These are phyloP conservation scores for Odontamblyopus rebecca DNA, from an alignment of 2,797 vertebrate species.

Conservation along the genomic window DNA sequence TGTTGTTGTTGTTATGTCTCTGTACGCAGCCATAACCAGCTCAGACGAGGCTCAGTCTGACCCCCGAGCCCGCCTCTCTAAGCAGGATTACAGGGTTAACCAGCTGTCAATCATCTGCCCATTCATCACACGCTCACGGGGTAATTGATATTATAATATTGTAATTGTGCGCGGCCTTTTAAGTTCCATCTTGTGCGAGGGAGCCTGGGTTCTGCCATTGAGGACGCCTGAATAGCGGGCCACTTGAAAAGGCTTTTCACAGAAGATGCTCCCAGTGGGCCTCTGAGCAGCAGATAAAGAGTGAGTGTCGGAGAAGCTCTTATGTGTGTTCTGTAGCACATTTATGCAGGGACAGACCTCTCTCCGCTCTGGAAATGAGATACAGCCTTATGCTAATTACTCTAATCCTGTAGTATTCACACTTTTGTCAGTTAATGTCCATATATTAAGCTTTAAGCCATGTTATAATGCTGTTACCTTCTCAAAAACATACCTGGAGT, in stretches of 20 bases:
- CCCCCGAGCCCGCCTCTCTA: constrained; percentile 43
- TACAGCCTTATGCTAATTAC: not conserved
- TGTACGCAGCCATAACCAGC: constrained; percentile 25
- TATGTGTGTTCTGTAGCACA: constrained; percentile 3
- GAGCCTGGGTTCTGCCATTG: constrained; percentile 27
- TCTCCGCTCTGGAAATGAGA: not conserved
- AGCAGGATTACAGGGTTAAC: constrained; percentile 36
- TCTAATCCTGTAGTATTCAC: constrained; percentile 32
- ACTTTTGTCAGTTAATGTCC: constrained; percentile 6
- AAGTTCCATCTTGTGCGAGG: constrained; percentile 10
- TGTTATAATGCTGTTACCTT: too few relatives aligned
- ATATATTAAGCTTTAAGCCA: too few relatives aligned
- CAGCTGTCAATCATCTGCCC: constrained; percentile 42
- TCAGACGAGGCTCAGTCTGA: constrained; percentile 44
- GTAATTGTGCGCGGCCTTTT: constrained; percentile 15
- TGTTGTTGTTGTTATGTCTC: not conserved
- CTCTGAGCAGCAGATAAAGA: constrained; percentile 22
- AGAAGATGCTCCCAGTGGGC: constrained; percentile 36
- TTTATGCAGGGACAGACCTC: constrained; percentile 1
- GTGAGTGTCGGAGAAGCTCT: constrained; percentile 11
- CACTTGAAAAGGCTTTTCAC: constrained; percentile 50
- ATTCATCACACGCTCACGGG: constrained; percentile 7
- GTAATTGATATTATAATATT: constrained; percentile 18
- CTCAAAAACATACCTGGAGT: too few relatives aligned
- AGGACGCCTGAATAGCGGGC: constrained; percentile 34